These are phyloP conservation scores for Crenichthys baileyi DNA, from an alignment of 2,797 vertebrate genomes.

Conservation along the genomic window DNA sequence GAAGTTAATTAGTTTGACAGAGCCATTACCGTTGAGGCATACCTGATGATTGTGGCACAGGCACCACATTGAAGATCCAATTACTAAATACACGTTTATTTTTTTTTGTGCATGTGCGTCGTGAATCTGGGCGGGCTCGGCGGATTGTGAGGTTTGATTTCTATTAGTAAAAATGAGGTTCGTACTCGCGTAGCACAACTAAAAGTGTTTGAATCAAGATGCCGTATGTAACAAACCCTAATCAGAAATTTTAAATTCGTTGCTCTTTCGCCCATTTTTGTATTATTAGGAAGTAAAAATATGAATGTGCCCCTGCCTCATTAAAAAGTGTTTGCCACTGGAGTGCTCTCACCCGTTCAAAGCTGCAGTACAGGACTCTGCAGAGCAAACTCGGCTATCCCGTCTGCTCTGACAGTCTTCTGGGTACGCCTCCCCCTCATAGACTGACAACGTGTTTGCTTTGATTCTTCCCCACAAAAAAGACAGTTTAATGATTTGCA, in stretches of 20 bases:
- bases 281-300: slow-evolving; percentile 50
- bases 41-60: slow-evolving; percentile 77
- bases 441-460: slow-evolving; percentile 80
- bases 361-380: slow-evolving; percentile 58
- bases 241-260: slow-evolving; percentile 43
- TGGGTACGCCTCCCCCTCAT: slow-evolving; percentile 70
- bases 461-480: slow-evolving; percentile 70
- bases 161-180: slow-evolving; percentile 27
- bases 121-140: slow-evolving; percentile 11
- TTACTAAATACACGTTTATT: slow-evolving; percentile 67
- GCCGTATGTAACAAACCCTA: slow-evolving; percentile 11
- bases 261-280: slow-evolving; percentile 55
- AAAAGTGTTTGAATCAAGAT: slow-evolving; percentile 52
- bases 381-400: slow-evolving; percentile 67
- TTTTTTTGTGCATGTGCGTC: slow-evolving; percentile 13
- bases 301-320: slow-evolving; percentile 71
- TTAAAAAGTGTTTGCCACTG: slow-evolving; percentile 73
- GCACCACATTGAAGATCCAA: slow-evolving; percentile 68
- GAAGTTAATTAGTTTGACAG: slow-evolving; percentile 96
- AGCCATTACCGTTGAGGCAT: slow-evolving; percentile 85
- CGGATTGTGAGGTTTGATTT: slow-evolving; percentile 7
- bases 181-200: slow-evolving; percentile 31
- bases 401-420: slow-evolving; percentile 71
- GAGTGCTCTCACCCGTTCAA: slow-evolving; percentile 63
- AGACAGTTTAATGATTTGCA: slow-evolving; percentile 78